Evolutionary conservation across 2,888 invertebrate species (phyloP).

Genomic region (Cyrtodaria siliqua): DNA sequence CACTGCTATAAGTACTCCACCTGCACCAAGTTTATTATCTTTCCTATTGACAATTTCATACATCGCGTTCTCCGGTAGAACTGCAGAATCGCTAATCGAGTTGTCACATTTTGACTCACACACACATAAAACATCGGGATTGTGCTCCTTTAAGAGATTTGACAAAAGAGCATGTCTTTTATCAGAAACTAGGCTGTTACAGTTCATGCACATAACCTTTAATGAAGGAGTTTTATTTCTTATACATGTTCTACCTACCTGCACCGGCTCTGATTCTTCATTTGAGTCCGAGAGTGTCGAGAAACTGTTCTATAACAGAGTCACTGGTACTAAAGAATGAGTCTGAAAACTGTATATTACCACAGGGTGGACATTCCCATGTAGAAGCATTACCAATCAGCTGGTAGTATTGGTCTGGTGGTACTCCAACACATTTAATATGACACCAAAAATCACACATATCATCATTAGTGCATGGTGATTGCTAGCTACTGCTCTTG

Average conservation of each 20-base stretch:
- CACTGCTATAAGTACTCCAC: slow-evolving; percentile 21
- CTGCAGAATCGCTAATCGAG: slow-evolving; percentile 10
- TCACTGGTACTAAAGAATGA: slow-evolving; percentile 20
- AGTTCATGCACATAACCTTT: slow-evolving; percentile 2
- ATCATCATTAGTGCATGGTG: slow-evolving; percentile 24
- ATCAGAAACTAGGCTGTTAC: slow-evolving; percentile 30
- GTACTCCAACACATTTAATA: slow-evolving; percentile 26
- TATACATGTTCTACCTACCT: neutral
- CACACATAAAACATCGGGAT: slow-evolving; percentile 11
- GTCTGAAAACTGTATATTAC: slow-evolving; percentile 17
- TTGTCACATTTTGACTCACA: slow-evolving; percentile 15
- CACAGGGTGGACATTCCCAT: slow-evolving; percentile 38
- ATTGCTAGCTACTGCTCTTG: slow-evolving; percentile 19
- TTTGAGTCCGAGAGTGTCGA: slow-evolving; percentile 21
- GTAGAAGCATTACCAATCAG: slow-evolving; percentile 24
- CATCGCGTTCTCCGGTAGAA: neutral
- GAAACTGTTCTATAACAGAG: slow-evolving; percentile 15
- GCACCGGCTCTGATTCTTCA: neutral
- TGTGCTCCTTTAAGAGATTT: slow-evolving; percentile 17
- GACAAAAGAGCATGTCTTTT: slow-evolving; percentile 26
- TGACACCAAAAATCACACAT: slow-evolving; percentile 34
- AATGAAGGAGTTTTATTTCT: too few species aligned
- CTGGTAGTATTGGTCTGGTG: slow-evolving; percentile 20
- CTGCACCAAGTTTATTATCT: slow-evolving; percentile 21
- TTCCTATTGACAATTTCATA: slow-evolving; percentile 24